phyloP scores from a whole-genome alignment of 1,140 invertebrate genomes.

The Scaptomyza pallida region DNA sequence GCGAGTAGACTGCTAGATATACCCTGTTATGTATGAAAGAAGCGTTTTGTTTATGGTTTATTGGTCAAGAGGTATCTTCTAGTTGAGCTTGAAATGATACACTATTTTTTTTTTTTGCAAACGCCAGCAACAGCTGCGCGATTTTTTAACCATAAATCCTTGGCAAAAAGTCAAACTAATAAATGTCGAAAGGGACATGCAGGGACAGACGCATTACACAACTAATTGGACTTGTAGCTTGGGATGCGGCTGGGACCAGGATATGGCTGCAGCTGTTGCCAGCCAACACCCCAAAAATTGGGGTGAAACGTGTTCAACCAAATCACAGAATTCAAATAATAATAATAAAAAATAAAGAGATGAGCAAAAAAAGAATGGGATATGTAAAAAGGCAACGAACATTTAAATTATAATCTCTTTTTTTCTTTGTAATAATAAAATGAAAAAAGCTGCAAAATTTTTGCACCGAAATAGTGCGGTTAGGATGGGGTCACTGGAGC shows the following conservation, averaged over 20 bases:
- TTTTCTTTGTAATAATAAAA: constrained; percentile 64
- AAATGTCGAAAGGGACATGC: constrained; percentile 60
- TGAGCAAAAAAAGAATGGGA: constrained; percentile 9
- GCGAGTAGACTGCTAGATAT: background rate
- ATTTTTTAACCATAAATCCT: constrained; percentile 57
- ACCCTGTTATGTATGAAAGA: background rate
- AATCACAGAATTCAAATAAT: constrained; percentile 5
- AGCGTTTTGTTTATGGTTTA: too few relatives aligned
- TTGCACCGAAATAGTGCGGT: constrained; percentile 22
- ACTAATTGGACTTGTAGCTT: constrained; percentile 57
- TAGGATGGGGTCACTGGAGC: constrained; percentile 12
- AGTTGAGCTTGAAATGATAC: constrained; percentile 4
- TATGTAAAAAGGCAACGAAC: constrained; percentile 51
- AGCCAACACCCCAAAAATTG: background rate
- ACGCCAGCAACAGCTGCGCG: constrained; percentile 52
- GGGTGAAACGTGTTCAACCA: constrained; percentile 28
- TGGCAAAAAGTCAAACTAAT: constrained; percentile 68
- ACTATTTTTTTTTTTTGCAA: constrained; percentile 14
- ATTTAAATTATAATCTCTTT: constrained; percentile 69
- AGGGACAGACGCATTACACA: constrained; percentile 35
- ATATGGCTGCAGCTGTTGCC: constrained; percentile 42
- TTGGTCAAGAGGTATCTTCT: background rate
- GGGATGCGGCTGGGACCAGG: constrained; percentile 10
- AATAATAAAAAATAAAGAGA: constrained; percentile 13
- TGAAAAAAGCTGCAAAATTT: constrained; percentile 39